Evolutionary conservation across 1,140 invertebrate genomes (phyloP).

Genomic region (Anthonomus grandis): DNA sequence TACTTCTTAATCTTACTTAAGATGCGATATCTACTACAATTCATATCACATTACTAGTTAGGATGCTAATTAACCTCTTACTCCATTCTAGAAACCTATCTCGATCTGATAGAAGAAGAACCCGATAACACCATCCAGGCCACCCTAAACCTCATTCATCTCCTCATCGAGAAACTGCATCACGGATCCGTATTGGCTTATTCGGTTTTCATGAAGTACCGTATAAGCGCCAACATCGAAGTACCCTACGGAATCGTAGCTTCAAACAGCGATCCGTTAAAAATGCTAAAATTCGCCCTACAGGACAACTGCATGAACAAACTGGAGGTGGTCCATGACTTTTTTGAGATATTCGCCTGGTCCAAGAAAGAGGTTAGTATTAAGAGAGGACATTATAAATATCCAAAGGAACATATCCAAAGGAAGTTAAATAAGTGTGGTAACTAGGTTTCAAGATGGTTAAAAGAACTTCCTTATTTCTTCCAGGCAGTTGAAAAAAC

Average conservation of each 20-base stretch:
- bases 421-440: not conserved
- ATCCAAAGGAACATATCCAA: no score
- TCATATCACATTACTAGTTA: not conserved
- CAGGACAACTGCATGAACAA: slow-evolving; percentile 54
- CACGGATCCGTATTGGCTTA: slow-evolving; percentile 54
- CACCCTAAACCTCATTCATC: slow-evolving; percentile 36
- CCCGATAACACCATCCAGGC: slow-evolving; percentile 29
- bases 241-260: slow-evolving; percentile 56
- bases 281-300: slow-evolving; percentile 55
- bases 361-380: slow-evolving; percentile 39
- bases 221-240: slow-evolving; percentile 54
- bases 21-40: not conserved
- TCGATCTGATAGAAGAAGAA: slow-evolving; percentile 15
- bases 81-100: no score
- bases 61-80: slow-evolving; percentile 16
- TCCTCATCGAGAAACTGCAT: slow-evolving; percentile 45
- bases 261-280: slow-evolving; percentile 50
- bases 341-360: slow-evolving; percentile 40
- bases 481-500: no score
- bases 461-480: not conserved
- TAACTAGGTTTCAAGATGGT: not conserved
- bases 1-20: no score
- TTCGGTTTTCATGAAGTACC: slow-evolving; percentile 55
- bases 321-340: slow-evolving; percentile 56
- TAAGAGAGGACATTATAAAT: no score